Conservation (phyloP, 2,888 invertebrate species). For the Mesorhabditis belari region DNA sequence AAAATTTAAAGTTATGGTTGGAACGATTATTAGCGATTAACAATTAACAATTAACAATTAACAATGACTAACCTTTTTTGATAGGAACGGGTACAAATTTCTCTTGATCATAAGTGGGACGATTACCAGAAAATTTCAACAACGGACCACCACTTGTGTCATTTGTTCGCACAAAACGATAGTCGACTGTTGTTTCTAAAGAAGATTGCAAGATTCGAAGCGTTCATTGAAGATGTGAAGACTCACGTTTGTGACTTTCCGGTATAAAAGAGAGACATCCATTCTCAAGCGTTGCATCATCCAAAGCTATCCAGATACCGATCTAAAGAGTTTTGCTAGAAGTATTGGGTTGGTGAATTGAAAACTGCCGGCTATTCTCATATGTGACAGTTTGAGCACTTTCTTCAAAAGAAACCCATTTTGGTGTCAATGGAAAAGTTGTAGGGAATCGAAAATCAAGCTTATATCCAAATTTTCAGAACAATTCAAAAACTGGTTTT, state of each 20-base stretch:
- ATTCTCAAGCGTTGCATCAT: conserved; percentile 83
- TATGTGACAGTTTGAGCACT: too few relatives aligned
- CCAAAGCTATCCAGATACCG: conserved; percentile 92
- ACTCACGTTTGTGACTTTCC: conserved; percentile 74
- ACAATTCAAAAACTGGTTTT: too few relatives aligned
- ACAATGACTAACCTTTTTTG: conserved; percentile 72
- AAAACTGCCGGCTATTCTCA: too few relatives aligned
- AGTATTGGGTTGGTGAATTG: too few relatives aligned
- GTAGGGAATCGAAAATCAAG: too few relatives aligned
- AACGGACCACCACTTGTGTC: conserved; percentile 24
- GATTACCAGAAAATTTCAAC: conserved; percentile 41
- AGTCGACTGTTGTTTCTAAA: conserved; percentile 32
- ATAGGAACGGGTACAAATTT: conserved; percentile 75
- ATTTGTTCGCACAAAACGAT: conserved; percentile 42
- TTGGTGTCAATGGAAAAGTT: too few relatives aligned
- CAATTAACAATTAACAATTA: too few relatives aligned
- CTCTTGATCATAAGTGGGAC: conserved; percentile 60
- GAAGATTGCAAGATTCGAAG: not conserved
- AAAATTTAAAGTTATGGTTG: too few relatives aligned
- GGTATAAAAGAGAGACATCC: conserved; percentile 88
- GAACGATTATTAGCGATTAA: too few relatives aligned
- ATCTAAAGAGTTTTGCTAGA: too few relatives aligned
- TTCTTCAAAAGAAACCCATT: too few relatives aligned
- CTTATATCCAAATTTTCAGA: too few relatives aligned
- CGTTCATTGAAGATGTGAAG: not conserved